Evolutionary conservation across 2,888 invertebrate genomes (phyloP).

Genomic region (Epinotia brunnichana): DNA sequence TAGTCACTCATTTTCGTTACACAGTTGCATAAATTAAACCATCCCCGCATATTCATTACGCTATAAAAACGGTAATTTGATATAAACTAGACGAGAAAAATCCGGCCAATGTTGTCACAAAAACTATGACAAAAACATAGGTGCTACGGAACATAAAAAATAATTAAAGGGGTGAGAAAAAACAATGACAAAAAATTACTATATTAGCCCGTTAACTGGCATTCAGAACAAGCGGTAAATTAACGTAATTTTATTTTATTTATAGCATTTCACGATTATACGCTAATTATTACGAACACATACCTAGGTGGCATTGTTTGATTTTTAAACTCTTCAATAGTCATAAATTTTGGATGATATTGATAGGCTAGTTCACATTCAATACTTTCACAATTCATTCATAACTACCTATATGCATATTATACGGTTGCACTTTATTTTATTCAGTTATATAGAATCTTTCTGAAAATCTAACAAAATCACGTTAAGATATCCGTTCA

Average conservation of each 20-base stretch:
- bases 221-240: slow-evolving; percentile 77
- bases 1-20: slow-evolving; percentile 72
- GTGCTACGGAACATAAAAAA: slow-evolving; percentile 64
- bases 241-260: slow-evolving; percentile 71
- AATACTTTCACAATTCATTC: too few species aligned
- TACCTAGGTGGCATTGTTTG: not conserved
- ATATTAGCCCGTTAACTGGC: slow-evolving; percentile 72
- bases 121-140: slow-evolving; percentile 70
- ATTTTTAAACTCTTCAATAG: too few species aligned
- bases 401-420: too few species aligned
- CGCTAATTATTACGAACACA: slow-evolving; percentile 7
- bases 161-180: slow-evolving; percentile 70
- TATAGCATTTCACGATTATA: slow-evolving; percentile 55
- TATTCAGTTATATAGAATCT: too few species aligned
- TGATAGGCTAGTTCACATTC: too few species aligned
- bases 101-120: slow-evolving; percentile 74
- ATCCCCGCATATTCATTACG: slow-evolving; percentile 80
- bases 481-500: too few species aligned
- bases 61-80: slow-evolving; percentile 81
- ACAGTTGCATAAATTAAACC: slow-evolving; percentile 69
- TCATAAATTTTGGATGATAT: too few species aligned
- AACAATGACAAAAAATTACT: slow-evolving; percentile 74
- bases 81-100: slow-evolving; percentile 82
- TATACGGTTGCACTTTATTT: too few species aligned
- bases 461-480: too few species aligned